Conservation (phyloP, 2,888 invertebrate species). For the Eupelmus urozonus region DNA sequence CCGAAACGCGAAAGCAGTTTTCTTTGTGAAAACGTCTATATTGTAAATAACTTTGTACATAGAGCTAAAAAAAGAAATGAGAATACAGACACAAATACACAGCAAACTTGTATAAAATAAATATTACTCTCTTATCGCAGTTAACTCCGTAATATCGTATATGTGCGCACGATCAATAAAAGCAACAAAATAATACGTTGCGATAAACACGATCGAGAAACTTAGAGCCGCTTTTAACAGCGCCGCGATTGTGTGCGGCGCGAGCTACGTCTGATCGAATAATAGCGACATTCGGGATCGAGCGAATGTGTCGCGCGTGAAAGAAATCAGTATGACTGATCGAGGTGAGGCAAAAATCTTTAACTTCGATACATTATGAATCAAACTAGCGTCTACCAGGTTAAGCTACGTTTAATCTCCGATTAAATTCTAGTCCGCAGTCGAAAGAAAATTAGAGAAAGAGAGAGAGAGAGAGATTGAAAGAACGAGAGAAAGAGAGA, state of each 20-base stretch:
- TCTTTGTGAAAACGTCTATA: constrained; percentile 53
- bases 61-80: constrained; percentile 61
- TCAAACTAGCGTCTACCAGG: constrained; percentile 76
- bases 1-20: constrained; percentile 56
- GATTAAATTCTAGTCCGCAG: constrained; percentile 76
- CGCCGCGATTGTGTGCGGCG: constrained; percentile 39
- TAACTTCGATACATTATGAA: constrained; percentile 73
- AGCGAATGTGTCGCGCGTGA: constrained; percentile 47
- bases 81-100: constrained; percentile 66
- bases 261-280: constrained; percentile 52
- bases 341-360: constrained; percentile 59
- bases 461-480: constrained; percentile 59
- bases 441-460: constrained; percentile 63
- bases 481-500: constrained; percentile 42
- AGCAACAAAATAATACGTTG: constrained; percentile 47
- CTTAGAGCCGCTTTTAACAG: constrained; percentile 51
- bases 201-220: constrained; percentile 54
- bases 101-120: constrained; percentile 69
- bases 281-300: constrained; percentile 57
- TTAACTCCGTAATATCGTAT: constrained; percentile 73
- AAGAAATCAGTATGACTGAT: constrained; percentile 43
- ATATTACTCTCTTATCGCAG: constrained; percentile 75
- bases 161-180: constrained; percentile 67
- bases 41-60: constrained; percentile 68
- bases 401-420: constrained; percentile 75